phyloP scores from a whole-genome alignment of 2,888 invertebrate species.

The Ormyrus labotus region DNA sequence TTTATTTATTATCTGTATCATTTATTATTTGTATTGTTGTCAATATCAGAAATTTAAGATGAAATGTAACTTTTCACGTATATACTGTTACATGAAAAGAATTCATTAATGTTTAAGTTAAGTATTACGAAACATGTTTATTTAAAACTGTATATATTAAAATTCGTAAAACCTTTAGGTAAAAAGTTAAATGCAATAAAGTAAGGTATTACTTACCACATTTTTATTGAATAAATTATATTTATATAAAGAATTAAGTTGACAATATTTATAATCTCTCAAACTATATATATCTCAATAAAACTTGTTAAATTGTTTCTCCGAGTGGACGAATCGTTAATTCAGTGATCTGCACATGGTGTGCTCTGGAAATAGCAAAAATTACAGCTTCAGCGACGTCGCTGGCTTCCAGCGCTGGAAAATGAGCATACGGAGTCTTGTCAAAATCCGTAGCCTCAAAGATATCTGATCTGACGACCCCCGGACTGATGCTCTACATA shows the following conservation, averaged over 20 bases:
- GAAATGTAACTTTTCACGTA: too few relatives aligned
- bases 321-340: constrained; percentile 23
- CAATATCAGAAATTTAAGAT: too few relatives aligned
- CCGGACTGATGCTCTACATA: constrained; percentile 81
- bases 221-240: not conserved
- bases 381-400: constrained; percentile 73
- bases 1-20: not conserved
- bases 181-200: not conserved
- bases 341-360: constrained; percentile 34
- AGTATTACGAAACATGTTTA: not conserved
- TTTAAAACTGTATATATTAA: not conserved
- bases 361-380: constrained; percentile 68
- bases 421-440: constrained; percentile 13
- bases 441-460: constrained; percentile 26
- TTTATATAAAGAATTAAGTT: too few relatives aligned
- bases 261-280: too few relatives aligned
- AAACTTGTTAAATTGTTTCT: constrained; percentile 11
- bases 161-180: not conserved
- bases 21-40: not conserved
- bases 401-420: constrained; percentile 63
- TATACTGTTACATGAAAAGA: not conserved
- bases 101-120: not conserved
- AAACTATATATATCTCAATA: too few relatives aligned
- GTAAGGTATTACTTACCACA: not conserved
- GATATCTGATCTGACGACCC: constrained; percentile 78